These are phyloP conservation scores for Falco punctatus DNA, from an alignment of 2,113 vertebrate genomes.

Conservation along the genomic window DNA sequence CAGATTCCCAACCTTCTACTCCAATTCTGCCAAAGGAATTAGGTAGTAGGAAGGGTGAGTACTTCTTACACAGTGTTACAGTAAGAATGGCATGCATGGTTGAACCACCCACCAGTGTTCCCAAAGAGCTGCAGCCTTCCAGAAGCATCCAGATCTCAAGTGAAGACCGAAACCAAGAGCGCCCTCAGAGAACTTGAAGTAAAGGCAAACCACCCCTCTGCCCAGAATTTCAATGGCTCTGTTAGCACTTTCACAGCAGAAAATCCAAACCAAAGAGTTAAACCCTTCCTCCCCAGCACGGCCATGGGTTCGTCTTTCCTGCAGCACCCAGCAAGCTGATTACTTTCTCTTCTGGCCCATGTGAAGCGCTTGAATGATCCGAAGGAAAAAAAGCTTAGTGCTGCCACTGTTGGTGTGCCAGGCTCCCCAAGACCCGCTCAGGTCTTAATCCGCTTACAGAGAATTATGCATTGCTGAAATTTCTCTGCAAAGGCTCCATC, in stretches of 20 bases:
- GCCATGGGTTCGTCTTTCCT: background rate
- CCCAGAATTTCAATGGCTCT: rapidly evolving
- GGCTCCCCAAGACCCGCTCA: background rate
- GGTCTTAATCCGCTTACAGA: constrained; percentile 6
- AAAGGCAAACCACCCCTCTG: background rate
- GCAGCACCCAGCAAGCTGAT: background rate
- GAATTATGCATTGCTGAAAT: constrained; percentile 67
- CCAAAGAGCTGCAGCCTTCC: background rate
- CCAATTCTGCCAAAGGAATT: background rate
- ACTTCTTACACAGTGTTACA: rapidly evolving
- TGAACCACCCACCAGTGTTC: background rate
- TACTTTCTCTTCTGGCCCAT: rapidly evolving
- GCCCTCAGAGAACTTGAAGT: background rate
- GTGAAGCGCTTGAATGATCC: background rate
- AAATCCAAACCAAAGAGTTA: background rate
- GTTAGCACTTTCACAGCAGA: background rate
- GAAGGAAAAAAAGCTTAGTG: background rate
- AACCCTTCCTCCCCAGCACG: background rate
- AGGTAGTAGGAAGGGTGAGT: background rate
- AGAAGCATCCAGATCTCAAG: background rate
- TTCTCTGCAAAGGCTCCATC: constrained; percentile 34
- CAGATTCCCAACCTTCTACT: background rate
- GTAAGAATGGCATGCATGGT: rapidly evolving
- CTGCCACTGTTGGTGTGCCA: background rate
- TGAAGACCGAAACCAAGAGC: rapidly evolving